Percentiles rank a stretch among this genome's conserved stretches.
These are phyloP conservation scores for Malacoctenus gilli DNA, from an alignment of 2,797 vertebrate genomes.

Conservation along the genomic window DNA sequence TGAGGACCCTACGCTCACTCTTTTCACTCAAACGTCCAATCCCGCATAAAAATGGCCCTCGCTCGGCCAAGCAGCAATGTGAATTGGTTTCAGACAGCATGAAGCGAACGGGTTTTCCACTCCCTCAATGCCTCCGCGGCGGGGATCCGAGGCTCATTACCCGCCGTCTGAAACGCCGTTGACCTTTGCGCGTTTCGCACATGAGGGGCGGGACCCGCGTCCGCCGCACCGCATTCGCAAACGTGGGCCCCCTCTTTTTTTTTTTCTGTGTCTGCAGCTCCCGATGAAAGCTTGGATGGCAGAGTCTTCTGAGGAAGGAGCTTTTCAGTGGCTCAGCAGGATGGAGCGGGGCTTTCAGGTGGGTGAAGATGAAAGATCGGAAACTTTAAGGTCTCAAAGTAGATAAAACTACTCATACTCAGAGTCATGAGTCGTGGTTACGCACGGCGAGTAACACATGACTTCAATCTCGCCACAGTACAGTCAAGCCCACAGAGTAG, in stretches of 20 bases:
- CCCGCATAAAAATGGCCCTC: constrained; percentile 1
- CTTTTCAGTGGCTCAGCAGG: constrained; percentile 88
- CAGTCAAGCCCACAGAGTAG: too few relatives aligned
- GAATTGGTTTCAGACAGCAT: constrained; percentile 1
- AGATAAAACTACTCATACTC: too few relatives aligned
- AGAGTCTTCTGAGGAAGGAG: constrained; percentile 63
- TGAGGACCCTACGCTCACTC: not conserved
- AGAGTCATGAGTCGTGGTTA: too few relatives aligned
- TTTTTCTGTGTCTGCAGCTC: constrained; percentile 71
- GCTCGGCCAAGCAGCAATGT: constrained; percentile 5
- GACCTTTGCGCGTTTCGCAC: constrained; percentile 12
- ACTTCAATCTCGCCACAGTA: too few relatives aligned
- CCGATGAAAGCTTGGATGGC: constrained; percentile 87
- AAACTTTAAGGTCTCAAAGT: too few relatives aligned
- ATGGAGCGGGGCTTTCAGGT: constrained; percentile 84
- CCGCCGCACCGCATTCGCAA: too few relatives aligned
- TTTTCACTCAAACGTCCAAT: constrained; percentile 1
- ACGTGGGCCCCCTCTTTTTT: not conserved
- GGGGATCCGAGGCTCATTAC: constrained; percentile 28
- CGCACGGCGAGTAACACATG: too few relatives aligned
- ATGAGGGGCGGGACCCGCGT: constrained; percentile 1
- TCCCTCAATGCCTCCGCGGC: constrained; percentile 28
- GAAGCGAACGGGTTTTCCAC: constrained; percentile 5
- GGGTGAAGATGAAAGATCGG: too few relatives aligned
- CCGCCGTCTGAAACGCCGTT: constrained; percentile 11